Evolutionary conservation across 37 sponge, comb jelly and placozoan genomes (phyloP), one percentile per base, ranked within the genome.

Genomic region (Beroe forskalii): DNA sequence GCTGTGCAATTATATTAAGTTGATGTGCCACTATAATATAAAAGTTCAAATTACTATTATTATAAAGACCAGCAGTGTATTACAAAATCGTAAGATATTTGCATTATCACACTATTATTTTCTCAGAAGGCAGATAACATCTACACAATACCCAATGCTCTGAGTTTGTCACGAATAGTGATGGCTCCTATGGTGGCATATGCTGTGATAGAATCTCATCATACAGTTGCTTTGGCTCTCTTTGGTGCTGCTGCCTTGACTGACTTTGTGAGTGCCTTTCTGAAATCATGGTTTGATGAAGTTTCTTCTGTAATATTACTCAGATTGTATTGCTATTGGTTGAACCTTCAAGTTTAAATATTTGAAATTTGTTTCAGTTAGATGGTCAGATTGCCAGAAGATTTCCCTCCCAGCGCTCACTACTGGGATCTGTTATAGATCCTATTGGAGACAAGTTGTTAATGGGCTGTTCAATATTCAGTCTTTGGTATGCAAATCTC

Each of bases 311-410:
- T 55, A 17, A 55, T 19, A 17, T 17, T 55, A 55, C 60, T 17
- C 60, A 17, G 9, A 17, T 55, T 55, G 14, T 55, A 19, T 55
- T 55, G 9, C 60, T 9, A 55, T 19, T 19, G 9, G 60, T 55
- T 55, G 60, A 17, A 17, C n/a, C n/a, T n/a, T n/a, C 9, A 55
- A 17, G 60, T 55, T 19, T 17, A 19, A 55, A 55, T 55, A 55
- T 55, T 9, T 17, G 14, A 72, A 17, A 9, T 32, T 61, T 35
- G 31, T n/a, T 90, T 66, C 76, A 91, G 91, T 32, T 91, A 6
- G 91, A 91, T 91, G 91, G 91, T 22, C 63, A 69, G 48, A 91
- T 91, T 39, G 91, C 91, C 8, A 25, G 91, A 17, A 27, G 91
- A 31, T 91, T 25, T 20, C 61, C 91, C 17, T 55, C 63, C 27